phyloP scores from a whole-genome alignment of 2,888 invertebrate genomes.

The Yponomeuta sedellus region DNA sequence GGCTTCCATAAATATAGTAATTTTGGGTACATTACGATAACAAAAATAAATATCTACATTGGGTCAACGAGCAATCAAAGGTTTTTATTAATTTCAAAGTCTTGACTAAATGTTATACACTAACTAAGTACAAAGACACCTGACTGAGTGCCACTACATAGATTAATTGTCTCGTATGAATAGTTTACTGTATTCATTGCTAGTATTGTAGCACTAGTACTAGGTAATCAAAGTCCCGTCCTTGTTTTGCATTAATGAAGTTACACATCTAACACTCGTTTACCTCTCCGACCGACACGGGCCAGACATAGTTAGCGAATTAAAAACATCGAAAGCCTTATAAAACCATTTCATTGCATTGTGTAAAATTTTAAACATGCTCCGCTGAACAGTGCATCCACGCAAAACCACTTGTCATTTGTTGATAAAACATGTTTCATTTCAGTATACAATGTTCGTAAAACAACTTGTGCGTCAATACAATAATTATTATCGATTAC shows the following conservation, averaged over 20 bases:
- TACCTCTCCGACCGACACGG: conserved; percentile 22
- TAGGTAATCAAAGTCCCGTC: conserved; percentile 18
- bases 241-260: neutral
- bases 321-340: conserved; percentile 54
- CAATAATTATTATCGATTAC: conserved; percentile 31
- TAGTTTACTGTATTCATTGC: neutral
- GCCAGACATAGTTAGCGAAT: conserved; percentile 29
- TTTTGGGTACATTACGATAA: conserved; percentile 71
- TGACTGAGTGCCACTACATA: conserved; percentile 32
- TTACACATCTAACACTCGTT: conserved; percentile 34
- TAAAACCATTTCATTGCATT: conserved; percentile 38
- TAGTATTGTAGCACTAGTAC: conserved; percentile 14
- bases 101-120: conserved; percentile 64
- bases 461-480: conserved; percentile 58
- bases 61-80: conserved; percentile 68
- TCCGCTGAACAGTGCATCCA: conserved; percentile 38
- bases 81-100: conserved; percentile 56
- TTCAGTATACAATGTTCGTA: conserved; percentile 26
- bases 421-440: conserved; percentile 2
- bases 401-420: conserved; percentile 8
- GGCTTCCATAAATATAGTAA: conserved; percentile 61
- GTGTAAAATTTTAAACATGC: conserved; percentile 33
- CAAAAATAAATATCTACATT: conserved; percentile 77
- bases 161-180: conserved; percentile 9
- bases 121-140: conserved; percentile 70